Evolutionary conservation across 1,140 invertebrate genomes (phyloP), one percentile per base, ranked within the genome.

Genomic region (Brachystomella parvula): DNA sequence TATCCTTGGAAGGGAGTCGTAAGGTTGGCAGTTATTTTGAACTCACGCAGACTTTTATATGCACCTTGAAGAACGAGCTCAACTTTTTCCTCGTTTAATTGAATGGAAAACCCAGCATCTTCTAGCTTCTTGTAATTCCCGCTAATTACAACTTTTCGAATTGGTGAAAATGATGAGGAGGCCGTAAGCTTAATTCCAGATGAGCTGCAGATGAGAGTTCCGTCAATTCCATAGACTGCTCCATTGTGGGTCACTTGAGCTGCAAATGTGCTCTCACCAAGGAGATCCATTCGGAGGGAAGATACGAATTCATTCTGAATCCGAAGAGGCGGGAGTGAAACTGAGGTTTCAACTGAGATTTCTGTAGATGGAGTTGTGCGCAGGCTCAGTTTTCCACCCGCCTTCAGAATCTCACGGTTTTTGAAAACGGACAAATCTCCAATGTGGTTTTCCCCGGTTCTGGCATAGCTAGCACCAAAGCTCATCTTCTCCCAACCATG

Each of bases 1-100:
- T 70, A 73, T 35, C 69, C 68, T 3, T 64, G 2, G 30, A 76
- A 75, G 3, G 76, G 76, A 12, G 76, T 74, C 24, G 35, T 65
- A 17, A 76, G 15, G 31, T 69, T 65, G 0, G 72, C n/a, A 9
- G n/a, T 26, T 0, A 67, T 30, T 57, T 68, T 65, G 0, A 58
- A 58, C 28, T 63, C 3, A 3, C 44, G 17, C 3, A 65, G 1
- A 3, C 71, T 69, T 19, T 65, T 17, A 32, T 17, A 29, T 29
- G 17, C 17, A 9, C 64, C 21, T 31, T 26, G 26, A 21, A 21
- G 61, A 6, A 64, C 33, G 2, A 67, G 12, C n/a, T 67, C 60
- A 24, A 53, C 28, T 21, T 21, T 29, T 28, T 64, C 29, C 28
- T 28, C 61, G 44, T 67, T 60, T 9, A 64, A 12, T 33, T 67